Percentiles rank a stretch among this genome's conserved stretches.
Evolutionary conservation across 2,797 vertebrate genomes (phyloP).

Genomic region (Oreonectes daqikongensis): DNA sequence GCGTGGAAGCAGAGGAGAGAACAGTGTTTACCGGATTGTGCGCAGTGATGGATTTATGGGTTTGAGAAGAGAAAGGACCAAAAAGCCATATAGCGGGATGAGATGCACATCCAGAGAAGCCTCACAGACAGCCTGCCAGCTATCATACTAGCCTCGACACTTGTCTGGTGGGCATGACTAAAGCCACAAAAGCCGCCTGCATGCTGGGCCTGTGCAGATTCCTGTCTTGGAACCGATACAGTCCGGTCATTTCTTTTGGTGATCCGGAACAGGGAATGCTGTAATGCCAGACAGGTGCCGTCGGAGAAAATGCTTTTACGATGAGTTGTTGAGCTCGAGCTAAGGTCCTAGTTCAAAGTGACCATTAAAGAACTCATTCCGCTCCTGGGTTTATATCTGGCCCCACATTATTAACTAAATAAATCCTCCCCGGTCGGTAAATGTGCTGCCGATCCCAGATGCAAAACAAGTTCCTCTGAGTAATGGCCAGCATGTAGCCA

Average conservation of each 20-base stretch:
- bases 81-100: slow-evolving; percentile 45
- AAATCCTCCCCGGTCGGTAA: slow-evolving; percentile 1
- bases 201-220: slow-evolving; percentile 27
- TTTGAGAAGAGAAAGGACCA: slow-evolving; percentile 26
- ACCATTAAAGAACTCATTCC: slow-evolving; percentile 21
- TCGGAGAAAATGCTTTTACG: slow-evolving; percentile 33
- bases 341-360: background rate
- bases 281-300: slow-evolving; percentile 31
- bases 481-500: background rate
- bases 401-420: slow-evolving; percentile 32
- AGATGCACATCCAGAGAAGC: slow-evolving; percentile 52
- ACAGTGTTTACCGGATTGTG: slow-evolving; percentile 48
- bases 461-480: slow-evolving; percentile 18
- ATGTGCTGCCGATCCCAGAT: slow-evolving; percentile 9
- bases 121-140: slow-evolving; percentile 44
- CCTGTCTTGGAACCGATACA: slow-evolving; percentile 30
- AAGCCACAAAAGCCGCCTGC: slow-evolving; percentile 24
- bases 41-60: slow-evolving; percentile 39
- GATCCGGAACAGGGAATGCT: background rate
- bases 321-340: slow-evolving; percentile 31
- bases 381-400: slow-evolving; percentile 16
- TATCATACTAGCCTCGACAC: slow-evolving; percentile 32
- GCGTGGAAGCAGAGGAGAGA: slow-evolving; percentile 29
- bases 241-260: slow-evolving; percentile 24
- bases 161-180: slow-evolving; percentile 42